Conservation (phyloP, 2,113 vertebrate species). For the Propithecus coquereli region DNA sequence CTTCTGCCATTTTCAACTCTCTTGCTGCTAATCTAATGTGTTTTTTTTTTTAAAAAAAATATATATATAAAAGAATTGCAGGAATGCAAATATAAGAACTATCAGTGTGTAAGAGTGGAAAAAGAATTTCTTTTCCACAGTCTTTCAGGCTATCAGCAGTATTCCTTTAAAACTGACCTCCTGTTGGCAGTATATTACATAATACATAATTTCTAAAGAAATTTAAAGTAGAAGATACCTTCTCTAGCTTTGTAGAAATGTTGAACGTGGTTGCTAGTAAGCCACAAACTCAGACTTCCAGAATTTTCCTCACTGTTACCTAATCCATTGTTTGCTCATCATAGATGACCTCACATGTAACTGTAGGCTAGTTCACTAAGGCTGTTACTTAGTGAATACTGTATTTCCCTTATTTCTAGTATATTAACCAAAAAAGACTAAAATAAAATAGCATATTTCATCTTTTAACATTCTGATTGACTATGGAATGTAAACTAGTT, state of each 20-base stretch:
- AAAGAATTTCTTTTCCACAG: slow-evolving; percentile 57
- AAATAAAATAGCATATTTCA: slow-evolving; percentile 33
- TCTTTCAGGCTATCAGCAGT: slow-evolving; percentile 72
- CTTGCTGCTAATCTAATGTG: slow-evolving; percentile 73
- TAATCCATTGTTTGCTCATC: slow-evolving; percentile 75
- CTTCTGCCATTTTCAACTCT: slow-evolving; percentile 79
- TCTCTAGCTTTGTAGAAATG: slow-evolving; percentile 78
- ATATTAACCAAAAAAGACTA: background rate
- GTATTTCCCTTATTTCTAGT: background rate
- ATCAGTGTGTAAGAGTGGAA: slow-evolving; percentile 63
- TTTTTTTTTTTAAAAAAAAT: slow-evolving; percentile 31
- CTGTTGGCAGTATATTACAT: slow-evolving; percentile 62
- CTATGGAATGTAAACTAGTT: background rate
- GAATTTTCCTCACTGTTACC: slow-evolving; percentile 73
- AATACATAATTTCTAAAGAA: slow-evolving; percentile 74
- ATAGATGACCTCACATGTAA: slow-evolving; percentile 65
- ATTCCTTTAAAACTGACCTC: slow-evolving; percentile 72
- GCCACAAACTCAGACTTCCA: slow-evolving; percentile 75
- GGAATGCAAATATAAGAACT: slow-evolving; percentile 71
- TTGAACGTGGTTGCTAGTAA: slow-evolving; percentile 77
- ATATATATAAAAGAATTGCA: slow-evolving; percentile 60
- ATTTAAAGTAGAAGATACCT: slow-evolving; percentile 78
- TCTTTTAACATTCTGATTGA: slow-evolving; percentile 34
- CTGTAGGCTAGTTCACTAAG: background rate
- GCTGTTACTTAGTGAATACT: background rate